These are phyloP conservation scores for Muscicapa comitata DNA, from an alignment of 2,797 vertebrate species.

Conservation along the genomic window DNA sequence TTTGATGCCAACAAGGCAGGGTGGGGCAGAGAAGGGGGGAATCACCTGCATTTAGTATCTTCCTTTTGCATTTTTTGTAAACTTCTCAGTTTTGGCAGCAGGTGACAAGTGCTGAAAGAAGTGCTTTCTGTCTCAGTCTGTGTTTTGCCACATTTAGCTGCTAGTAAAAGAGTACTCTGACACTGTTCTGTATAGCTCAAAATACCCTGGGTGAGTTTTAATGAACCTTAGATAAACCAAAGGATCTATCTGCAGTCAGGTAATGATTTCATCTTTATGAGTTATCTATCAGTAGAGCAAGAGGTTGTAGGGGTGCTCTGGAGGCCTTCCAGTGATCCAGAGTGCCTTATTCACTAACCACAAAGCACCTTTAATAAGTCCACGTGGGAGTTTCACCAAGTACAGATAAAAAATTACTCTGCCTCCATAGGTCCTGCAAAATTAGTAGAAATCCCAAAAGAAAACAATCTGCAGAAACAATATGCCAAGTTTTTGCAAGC, in stretches of 20 bases:
- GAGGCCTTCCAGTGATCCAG: not conserved
- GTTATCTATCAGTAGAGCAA: not conserved
- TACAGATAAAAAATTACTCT: not conserved
- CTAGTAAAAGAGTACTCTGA: not conserved
- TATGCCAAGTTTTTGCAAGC: not conserved
- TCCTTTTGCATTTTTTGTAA: not conserved
- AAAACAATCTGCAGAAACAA: not conserved
- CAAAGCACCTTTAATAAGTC: not conserved
- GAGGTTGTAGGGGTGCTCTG: not conserved
- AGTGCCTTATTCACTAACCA: not conserved
- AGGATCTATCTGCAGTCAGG: not conserved
- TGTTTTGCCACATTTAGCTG: not conserved
- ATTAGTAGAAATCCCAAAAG: not conserved
- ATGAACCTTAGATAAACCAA: not conserved
- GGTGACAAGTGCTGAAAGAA: not conserved
- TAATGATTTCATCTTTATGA: not conserved
- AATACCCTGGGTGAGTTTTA: not conserved
- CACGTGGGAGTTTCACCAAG: not conserved
- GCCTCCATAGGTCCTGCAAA: not conserved
- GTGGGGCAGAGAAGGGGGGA: fast-evolving
- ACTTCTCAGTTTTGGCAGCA: not conserved
- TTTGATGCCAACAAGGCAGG: not conserved
- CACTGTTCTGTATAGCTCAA: not conserved
- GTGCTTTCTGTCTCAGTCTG: not conserved
- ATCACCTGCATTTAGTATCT: not conserved